Base-by-base conservation (phyloP, 1,140 invertebrate species). In the Zophobas morio region DNA sequence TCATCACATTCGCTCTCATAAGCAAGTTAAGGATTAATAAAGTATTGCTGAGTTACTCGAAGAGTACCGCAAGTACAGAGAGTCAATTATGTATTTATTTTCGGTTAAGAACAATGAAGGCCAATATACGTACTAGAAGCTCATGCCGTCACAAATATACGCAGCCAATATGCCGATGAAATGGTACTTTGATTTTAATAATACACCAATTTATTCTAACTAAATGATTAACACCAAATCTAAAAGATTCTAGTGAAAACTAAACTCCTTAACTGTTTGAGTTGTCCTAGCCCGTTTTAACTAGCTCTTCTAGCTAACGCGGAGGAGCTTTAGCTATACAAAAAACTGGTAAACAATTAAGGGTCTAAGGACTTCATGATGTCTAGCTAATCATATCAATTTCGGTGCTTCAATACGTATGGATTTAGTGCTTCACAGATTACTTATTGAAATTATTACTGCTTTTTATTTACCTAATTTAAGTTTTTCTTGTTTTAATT, bases 381-480 rank as follows among this genome's bases (percentile, higher is more conserved):
- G 5, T 56, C 49, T 73, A 54, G 20, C 71, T 73, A 73, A 56
- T 51, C 49, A 73, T 51, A 56, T 56, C 51, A 73, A 36, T 56
- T 73, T 5, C 42, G n/a, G 71, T 73, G 71, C 71, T 73, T 73
- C 56, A 56, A 56, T 73, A 73, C 71, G 51, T 54, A 73, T 73
- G 71, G 51, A 73, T 73, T 53, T 35, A 40, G 71, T 74, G 81
- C 72, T 34, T 8, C 42, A 57, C 46, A 57, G 33, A 34, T 74
- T 74, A 40, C 56, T 40, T 53, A 74, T 60, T 57, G 20, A 20
- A 20, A 20, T 79, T 82, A 79, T 79, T 76, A 81, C 35, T 81
- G 73, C 70, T 78, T 76, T 47, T 74, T 63, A 83, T 83, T 83
- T 83, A 83, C 82, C 82, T 83, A 83, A 81, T 78, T 56, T 77